phyloP scores from a whole-genome alignment of 2,113 vertebrate genomes.

The Bungarus multicinctus region DNA sequence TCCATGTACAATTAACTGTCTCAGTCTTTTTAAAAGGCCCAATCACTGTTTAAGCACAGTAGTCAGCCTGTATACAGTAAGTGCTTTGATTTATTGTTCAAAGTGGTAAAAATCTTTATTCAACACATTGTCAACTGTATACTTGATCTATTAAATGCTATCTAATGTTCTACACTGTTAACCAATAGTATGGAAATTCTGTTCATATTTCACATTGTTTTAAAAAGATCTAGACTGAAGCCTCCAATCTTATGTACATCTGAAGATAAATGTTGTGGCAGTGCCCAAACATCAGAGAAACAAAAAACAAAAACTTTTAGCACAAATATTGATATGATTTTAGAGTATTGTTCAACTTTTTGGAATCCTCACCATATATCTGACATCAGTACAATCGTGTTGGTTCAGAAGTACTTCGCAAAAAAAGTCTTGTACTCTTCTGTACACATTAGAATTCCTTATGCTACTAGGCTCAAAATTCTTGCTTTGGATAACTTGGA shows the following conservation, averaged over 20 bases:
- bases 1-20: not conserved
- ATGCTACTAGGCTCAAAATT: no score
- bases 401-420: no score
- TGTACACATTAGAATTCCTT: no score
- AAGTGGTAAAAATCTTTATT: not conserved
- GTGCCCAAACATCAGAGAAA: not conserved
- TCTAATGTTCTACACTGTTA: not conserved
- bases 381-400: no score
- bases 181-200: not conserved
- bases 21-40: not conserved
- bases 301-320: not conserved
- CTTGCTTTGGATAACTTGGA: no score
- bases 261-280: not conserved
- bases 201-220: not conserved
- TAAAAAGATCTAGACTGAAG: not conserved
- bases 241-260: not conserved
- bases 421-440: no score
- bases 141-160: not conserved
- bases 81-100: not conserved
- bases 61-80: not conserved
- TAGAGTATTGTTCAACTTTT: no score
- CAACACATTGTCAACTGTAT: not conserved
- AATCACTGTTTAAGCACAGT: not conserved
- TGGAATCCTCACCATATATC: no score
- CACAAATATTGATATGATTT: not conserved